Evolutionary conservation across 2,797 vertebrate species (phyloP), one percentile per base, ranked within the genome.

Genomic region (Gymnodraco acuticeps): DNA sequence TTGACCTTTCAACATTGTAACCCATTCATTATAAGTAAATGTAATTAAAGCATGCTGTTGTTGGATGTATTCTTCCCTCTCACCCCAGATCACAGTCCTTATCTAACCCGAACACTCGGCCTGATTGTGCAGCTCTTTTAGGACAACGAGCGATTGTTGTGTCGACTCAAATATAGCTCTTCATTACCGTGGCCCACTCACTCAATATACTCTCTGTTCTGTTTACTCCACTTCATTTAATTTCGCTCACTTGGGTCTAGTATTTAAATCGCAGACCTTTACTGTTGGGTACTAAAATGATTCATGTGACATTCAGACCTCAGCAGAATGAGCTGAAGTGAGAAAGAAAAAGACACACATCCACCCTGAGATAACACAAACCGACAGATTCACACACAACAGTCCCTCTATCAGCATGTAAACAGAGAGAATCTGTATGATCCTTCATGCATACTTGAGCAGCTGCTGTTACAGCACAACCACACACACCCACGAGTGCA

Each of bases 251-350:
- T 64, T 6, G 19, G 11, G 42, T 47, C 27, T n/a, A n/a, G 20
- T 13, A 20, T 27, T 55, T 43, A 23, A 66, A 27, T n/a, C 14
- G 27, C 33, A 48, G 15, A 51, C 13, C 7, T 9, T 33, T 20
- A 20, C n/a, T 63, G 41, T 48, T 4, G 55, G 6, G n/a, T 9
- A 56, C 0, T 76, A 20, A 45, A 56, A 55, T 51, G 1, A 74
- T 77, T 61, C 2, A 23, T 75, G 50, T 72, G 73, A 83, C 67
- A 75, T 59, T 70, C 14, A 68, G 46, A 52, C 50, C 41, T n/a
- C 31, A 66, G 67, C 64, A 56, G 46, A 63, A 53, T 42, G 45
- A 74, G 38, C 70, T 53, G 17, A 51, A 64, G 20, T 16, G 38
- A 43, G 63, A 60, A 41, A 58, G 46, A 72, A 51, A 75, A 54